A percentile compares a stretch with the other conserved stretches of the same genome.
phyloP scores from a whole-genome alignment of 2,888 invertebrate species.

The Hyppa rectilinea region DNA sequence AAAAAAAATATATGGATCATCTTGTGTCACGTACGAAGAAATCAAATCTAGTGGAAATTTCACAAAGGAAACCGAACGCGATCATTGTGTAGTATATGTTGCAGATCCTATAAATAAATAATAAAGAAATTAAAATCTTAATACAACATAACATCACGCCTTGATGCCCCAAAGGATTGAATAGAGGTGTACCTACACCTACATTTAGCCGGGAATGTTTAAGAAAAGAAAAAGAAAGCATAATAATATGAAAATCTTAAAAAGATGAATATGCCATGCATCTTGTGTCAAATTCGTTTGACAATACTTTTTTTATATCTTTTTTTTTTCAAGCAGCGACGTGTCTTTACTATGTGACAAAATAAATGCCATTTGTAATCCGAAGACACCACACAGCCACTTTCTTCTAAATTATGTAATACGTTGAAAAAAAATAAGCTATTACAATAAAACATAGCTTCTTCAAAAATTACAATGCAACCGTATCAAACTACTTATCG shows the following conservation, averaged over 20 bases:
- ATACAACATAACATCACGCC: too few relatives aligned
- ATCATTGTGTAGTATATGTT: too few relatives aligned
- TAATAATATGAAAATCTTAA: not conserved
- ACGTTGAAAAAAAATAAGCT: conserved; percentile 20
- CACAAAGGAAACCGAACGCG: too few relatives aligned
- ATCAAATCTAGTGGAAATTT: too few relatives aligned
- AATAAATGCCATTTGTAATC: not conserved
- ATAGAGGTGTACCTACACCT: too few relatives aligned
- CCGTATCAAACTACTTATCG: conserved; percentile 29
- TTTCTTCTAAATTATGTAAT: not conserved
- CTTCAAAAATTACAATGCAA: conserved; percentile 1
- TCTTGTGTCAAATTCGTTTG: not conserved
- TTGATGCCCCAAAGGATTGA: too few relatives aligned
- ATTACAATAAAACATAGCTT: conserved; percentile 24
- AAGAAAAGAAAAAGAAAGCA: too few relatives aligned
- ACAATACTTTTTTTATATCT: not conserved
- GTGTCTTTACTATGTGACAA: too few relatives aligned
- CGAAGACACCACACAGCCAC: not conserved
- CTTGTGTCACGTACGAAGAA: not conserved
- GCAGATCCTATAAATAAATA: too few relatives aligned
- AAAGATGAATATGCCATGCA: not conserved
- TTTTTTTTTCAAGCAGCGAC: not conserved
- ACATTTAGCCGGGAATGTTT: too few relatives aligned
- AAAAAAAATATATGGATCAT: too few relatives aligned
- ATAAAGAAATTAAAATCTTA: too few relatives aligned